phyloP scores from a whole-genome alignment of 1,140 invertebrate genomes.

The Hyles euphorbiae region DNA sequence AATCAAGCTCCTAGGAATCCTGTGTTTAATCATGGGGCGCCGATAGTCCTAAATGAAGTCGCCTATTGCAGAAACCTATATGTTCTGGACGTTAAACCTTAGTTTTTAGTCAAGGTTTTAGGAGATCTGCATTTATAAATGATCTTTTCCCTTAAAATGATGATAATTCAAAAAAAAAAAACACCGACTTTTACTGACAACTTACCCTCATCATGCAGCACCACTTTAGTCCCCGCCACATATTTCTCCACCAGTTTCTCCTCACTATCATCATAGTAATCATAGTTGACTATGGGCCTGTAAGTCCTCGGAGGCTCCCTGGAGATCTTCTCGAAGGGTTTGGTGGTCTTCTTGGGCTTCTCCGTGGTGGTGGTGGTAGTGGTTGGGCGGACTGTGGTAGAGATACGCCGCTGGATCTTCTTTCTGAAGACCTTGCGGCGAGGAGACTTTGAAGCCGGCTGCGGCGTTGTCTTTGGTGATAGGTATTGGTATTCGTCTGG shows the following conservation, averaged over 20 bases:
- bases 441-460: slow-evolving; percentile 14
- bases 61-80: no score
- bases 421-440: slow-evolving; percentile 34
- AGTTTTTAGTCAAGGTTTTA: no score
- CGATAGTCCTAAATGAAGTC: no score
- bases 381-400: slow-evolving; percentile 44
- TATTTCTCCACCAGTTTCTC: slow-evolving; percentile 75
- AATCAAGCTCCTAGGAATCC: no score
- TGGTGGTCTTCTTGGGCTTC: slow-evolving; percentile 39
- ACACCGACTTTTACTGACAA: no score
- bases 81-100: no score
- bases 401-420: slow-evolving; percentile 51
- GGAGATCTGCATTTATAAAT: no score
- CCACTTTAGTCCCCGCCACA: slow-evolving; percentile 77
- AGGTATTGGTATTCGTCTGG: slow-evolving; percentile 67
- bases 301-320: slow-evolving; percentile 40
- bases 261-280: slow-evolving; percentile 82
- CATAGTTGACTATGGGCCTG: slow-evolving; percentile 76
- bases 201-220: slow-evolving; percentile 72
- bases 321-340: slow-evolving; percentile 54
- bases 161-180: no score
- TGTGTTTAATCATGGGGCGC: no score
- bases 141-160: no score
- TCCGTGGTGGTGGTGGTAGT: slow-evolving; percentile 27
- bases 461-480: slow-evolving; percentile 44